Evolutionary conservation across 2,113 vertebrate species (phyloP).

Genomic region (Hemiscyllium ocellatum): DNA sequence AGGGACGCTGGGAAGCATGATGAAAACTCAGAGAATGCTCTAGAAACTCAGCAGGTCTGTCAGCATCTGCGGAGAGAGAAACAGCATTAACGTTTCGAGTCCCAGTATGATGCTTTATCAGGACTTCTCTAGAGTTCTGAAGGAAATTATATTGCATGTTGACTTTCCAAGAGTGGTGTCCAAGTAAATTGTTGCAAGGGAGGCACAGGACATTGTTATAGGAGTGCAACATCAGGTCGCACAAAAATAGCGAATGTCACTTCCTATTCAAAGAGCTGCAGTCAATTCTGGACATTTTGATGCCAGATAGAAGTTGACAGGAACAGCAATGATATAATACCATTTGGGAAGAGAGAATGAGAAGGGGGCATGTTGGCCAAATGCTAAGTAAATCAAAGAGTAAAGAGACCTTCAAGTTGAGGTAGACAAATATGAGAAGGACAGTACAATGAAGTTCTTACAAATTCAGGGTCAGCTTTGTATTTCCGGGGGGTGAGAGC

Average conservation of each 20-base stretch:
- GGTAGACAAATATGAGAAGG: background rate
- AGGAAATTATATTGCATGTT: background rate
- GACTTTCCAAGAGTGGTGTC: background rate
- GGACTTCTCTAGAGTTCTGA: too few relatives aligned
- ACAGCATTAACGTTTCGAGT: too few relatives aligned
- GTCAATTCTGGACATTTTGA: background rate
- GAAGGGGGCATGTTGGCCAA: background rate
- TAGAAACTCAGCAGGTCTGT: too few relatives aligned
- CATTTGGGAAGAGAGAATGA: background rate
- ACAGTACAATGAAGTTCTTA: background rate
- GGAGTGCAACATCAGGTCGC: background rate
- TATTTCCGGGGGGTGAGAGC: background rate
- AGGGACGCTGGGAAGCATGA: too few relatives aligned
- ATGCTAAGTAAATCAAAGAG: background rate
- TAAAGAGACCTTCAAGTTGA: background rate
- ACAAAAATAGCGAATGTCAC: background rate
- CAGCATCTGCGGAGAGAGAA: too few relatives aligned
- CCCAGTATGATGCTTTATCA: too few relatives aligned
- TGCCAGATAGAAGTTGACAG: background rate
- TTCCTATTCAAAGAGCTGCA: background rate
- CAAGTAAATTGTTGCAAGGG: background rate
- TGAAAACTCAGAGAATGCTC: too few relatives aligned
- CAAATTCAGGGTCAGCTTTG: background rate
- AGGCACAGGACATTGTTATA: background rate
- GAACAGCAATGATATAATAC: background rate